Percentiles rank a stretch among this genome's conserved stretches.
phyloP scores from a whole-genome alignment of 2,797 vertebrate species.

The Octomys mimax region DNA sequence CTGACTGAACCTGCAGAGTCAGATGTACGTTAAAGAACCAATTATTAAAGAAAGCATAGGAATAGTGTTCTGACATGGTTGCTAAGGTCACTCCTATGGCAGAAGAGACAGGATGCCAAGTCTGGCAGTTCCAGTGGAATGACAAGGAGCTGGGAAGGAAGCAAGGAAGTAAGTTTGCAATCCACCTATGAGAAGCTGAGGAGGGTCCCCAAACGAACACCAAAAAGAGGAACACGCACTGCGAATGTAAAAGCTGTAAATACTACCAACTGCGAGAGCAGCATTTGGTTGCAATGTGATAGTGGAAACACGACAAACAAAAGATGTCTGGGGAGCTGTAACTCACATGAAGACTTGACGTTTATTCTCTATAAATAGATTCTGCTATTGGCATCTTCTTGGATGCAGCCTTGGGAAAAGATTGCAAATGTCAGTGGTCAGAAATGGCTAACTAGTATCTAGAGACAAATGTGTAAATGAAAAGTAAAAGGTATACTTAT shows the following conservation, averaged over 20 bases:
- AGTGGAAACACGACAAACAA: neutral
- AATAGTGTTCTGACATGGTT: neutral
- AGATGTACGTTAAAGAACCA: neutral
- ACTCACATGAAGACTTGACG: neutral
- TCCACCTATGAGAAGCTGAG: too few relatives aligned
- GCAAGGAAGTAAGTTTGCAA: too few relatives aligned
- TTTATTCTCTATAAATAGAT: slow-evolving; percentile 24
- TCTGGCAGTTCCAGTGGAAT: neutral
- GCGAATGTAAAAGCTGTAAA: neutral
- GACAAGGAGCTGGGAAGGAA: neutral
- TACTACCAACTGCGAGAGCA: neutral
- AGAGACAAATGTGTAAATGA: neutral
- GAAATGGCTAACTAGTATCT: neutral
- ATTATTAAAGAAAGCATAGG: neutral
- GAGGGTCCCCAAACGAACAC: neutral
- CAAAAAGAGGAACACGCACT: neutral
- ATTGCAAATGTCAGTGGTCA: neutral
- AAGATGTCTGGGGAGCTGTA: neutral
- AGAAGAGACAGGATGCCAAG: neutral
- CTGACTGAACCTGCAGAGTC: neutral
- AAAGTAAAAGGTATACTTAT: neutral
- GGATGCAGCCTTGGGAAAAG: neutral
- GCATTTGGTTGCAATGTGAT: neutral
- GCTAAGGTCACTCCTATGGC: neutral
- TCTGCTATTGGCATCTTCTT: neutral